Base-by-base conservation (phyloP, 64 coral and sea anemone genomes). In the Montipora foliosa region DNA sequence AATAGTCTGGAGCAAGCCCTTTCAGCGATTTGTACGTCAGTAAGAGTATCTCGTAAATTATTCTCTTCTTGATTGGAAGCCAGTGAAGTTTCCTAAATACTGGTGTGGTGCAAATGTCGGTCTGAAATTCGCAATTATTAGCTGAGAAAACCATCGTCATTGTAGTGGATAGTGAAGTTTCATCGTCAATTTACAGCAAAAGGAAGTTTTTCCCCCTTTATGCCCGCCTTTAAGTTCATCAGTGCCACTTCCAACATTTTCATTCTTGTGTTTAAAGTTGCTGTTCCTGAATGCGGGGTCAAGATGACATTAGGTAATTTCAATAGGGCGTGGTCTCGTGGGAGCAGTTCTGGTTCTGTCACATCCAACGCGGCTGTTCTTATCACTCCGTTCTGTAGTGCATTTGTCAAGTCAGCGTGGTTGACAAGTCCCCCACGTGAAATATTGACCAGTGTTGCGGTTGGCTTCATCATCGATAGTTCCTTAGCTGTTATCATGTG, bases 371-470 rank as follows among this genome's bases (percentile, higher is more conserved):
- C 91, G 15, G 91, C 91, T 37, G 71, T 83, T 71, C 47, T 67
- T 57, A 93, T 93, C 8, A 83, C 67, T 80, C 91, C 91, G 58
- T 20, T 88, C 16, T 93, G 75, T 13, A 93, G 57, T 57, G 91
- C 91, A 53, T 67, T 58, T 5, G 72, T 82, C 82, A 93, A 29
- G 83, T 93, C 91, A 88, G 59, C 83, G 8, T 93, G 83, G 80
- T 88, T 93, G 45, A 93, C 83, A 48, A 93, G 19, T 19, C 58
- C 82, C 3, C 91, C 91, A 61, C 91, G 74, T 48, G 91, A 58
- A 44, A 93, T 22, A 11, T 93, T 93, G 22, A 93, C 67, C 49
- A 93, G 60, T 46, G 91, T 93, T 57, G 91, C 91, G 21, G 83
- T 70, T 70, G 91, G 77, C 70, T 93, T 93, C 91, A 93, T 93